Percentiles rank a stretch among this genome's conserved stretches.
Evolutionary conservation across 2,797 vertebrate genomes (phyloP).

Genomic region (Eutrigla gurnardus): DNA sequence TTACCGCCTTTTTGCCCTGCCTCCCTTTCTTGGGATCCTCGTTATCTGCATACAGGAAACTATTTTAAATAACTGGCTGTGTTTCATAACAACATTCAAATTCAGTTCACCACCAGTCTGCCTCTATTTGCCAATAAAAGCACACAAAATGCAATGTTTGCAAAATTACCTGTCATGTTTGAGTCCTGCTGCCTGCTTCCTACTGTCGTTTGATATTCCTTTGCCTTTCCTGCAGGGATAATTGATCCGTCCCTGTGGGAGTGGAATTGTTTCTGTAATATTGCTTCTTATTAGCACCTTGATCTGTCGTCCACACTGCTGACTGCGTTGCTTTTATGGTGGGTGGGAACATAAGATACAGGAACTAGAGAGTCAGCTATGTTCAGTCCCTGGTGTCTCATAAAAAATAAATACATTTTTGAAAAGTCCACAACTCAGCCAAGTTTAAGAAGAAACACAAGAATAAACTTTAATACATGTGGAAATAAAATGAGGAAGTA

Average conservation of each 20-base stretch:
- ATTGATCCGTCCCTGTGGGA: constrained; percentile 33
- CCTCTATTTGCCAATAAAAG: background rate
- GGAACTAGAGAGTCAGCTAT: constrained; percentile 40
- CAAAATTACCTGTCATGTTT: constrained; percentile 77
- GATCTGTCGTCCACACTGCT: constrained; percentile 47
- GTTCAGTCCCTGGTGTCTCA: constrained; percentile 22
- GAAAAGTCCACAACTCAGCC: background rate
- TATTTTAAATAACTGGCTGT: background rate
- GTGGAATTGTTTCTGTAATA: constrained; percentile 46
- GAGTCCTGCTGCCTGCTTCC: constrained; percentile 13
- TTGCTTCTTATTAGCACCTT: constrained; percentile 57
- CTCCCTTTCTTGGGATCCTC: constrained; percentile 65
- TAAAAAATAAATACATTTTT: constrained; percentile 33
- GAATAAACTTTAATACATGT: background rate
- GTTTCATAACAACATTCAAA: background rate
- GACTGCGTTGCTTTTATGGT: constrained; percentile 74
- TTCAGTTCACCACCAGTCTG: background rate
- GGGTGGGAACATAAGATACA: constrained; percentile 55
- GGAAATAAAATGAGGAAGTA: constrained; percentile 43
- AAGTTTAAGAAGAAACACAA: background rate
- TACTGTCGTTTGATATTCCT: constrained; percentile 43
- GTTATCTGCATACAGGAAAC: constrained; percentile 62
- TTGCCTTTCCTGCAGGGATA: constrained; percentile 18
- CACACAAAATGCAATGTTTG: constrained; percentile 7
- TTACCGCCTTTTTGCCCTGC: constrained; percentile 74